These are phyloP conservation scores for Phalera bucephala DNA, from an alignment of 2,888 invertebrate genomes.

Conservation along the genomic window DNA sequence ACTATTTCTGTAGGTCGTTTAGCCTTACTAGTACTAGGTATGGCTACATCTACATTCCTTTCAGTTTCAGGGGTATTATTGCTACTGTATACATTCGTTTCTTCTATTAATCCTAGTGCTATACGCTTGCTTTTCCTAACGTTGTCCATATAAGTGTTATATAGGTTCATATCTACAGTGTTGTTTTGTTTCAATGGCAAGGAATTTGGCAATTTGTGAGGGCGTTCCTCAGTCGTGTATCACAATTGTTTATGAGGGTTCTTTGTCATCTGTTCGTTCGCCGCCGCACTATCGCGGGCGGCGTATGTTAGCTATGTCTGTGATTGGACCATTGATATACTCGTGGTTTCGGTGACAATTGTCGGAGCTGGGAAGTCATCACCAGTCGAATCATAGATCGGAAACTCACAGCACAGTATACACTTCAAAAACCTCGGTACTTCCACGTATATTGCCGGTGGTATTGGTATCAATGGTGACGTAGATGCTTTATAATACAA, in stretches of 20 bases:
- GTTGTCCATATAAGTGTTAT: constrained; percentile 73
- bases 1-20: constrained; percentile 64
- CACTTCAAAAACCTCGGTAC: constrained; percentile 92
- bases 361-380: constrained; percentile 85
- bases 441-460: constrained; percentile 93
- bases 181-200: constrained; percentile 74
- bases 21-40: constrained; percentile 61
- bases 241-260: constrained; percentile 74
- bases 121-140: constrained; percentile 64
- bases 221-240: constrained; percentile 73
- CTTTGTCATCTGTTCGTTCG: constrained; percentile 53
- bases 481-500: constrained; percentile 94
- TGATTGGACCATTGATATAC: constrained; percentile 87
- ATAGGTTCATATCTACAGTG: constrained; percentile 71
- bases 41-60: constrained; percentile 46
- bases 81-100: constrained; percentile 60
- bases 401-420: constrained; percentile 94
- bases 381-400: constrained; percentile 90
- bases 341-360: constrained; percentile 87
- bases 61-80: constrained; percentile 45
- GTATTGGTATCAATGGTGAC: constrained; percentile 94
- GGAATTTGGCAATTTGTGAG: constrained; percentile 69
- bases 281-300: constrained; percentile 72
- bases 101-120: constrained; percentile 68
- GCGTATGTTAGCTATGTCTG: constrained; percentile 86